Evolutionary conservation across 2,888 invertebrate genomes (phyloP), one percentile per base, ranked within the genome.

Genomic region (Caenorhabditis virilis): DNA sequence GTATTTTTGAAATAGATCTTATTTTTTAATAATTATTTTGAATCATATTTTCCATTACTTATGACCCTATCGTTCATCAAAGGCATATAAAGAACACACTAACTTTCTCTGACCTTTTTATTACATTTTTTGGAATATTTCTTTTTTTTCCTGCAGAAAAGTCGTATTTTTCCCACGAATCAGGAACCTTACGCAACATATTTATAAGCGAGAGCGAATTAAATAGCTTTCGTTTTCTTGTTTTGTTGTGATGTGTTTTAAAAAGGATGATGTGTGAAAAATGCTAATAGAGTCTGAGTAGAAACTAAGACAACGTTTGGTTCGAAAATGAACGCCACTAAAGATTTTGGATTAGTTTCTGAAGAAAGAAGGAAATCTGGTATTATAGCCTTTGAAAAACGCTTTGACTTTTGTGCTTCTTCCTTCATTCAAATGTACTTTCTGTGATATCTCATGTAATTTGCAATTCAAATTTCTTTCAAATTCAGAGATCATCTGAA

Each of bases 11-110:
- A 7, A 4, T 11, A 9, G 7, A 23, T 18, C 2, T 5, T 20
- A 38, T n/a, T 38, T 16, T n/a, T 20, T 39, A 6, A 62, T 51
- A 56, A 53, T 48, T 49, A 49, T 48, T 56, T 56, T 27, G 47
- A 42, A 47, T 30, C 52, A 38, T 26, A 42, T 62, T 56, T 50
- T 55, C 51, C 47, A 38, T 46, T 33, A 54, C 53, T 49, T 38
- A 53, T 58, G 51, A n/a, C n/a, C n/a, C n/a, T n/a, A n/a, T n/a
- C n/a, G n/a, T n/a, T n/a, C n/a, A n/a, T n/a, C n/a, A n/a, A n/a
- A n/a, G n/a, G n/a, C n/a, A n/a, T n/a, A n/a, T n/a, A n/a, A n/a
- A n/a, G n/a, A n/a, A n/a, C n/a, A n/a, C n/a, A n/a, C n/a, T n/a
- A n/a, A n/a, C n/a, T n/a, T n/a, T n/a, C n/a, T n/a, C n/a, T n/a